Base-by-base conservation (phyloP, 1,140 invertebrate genomes). In the Aphaenogaster floridana region DNA sequence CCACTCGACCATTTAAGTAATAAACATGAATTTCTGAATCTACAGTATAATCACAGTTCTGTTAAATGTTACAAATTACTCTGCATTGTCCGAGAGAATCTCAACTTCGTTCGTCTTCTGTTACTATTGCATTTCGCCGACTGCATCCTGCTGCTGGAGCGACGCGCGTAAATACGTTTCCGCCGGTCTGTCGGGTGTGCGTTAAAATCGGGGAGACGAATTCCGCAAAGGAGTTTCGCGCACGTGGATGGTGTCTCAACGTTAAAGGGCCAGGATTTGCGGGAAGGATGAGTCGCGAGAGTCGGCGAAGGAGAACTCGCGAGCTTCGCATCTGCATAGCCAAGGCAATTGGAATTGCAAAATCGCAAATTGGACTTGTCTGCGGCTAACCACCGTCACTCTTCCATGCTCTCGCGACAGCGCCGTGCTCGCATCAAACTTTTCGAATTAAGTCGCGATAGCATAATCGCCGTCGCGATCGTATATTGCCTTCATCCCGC, bases 291-390 rank as follows among this genome's bases (percentile, higher is more conserved):
- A 86, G 42, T 34, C 52, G 54, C 63, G 78, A 86, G 42, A 84
- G 79, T 42, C 52, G 28, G n/a, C 45, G 76, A 81, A 78, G 72
- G 72, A 77, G 72, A 66, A 88, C 71, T 86, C 86, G 81, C 86
- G 81, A 68, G 79, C 76, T 69, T 77, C 87, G 86, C 86, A 93
- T 93, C 91, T 93, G 89, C 92, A 93, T 93, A 92, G 91, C 63
- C 72, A 86, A 87, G 89, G 88, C 92, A 92, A 93, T 93, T 93
- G 92, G 92, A 93, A 93, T 93, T 93, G 92, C 92, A 92, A 93
- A 93, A 93, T 93, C 90, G 89, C 86, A 93, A 93, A 93, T 93
- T 93, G 91, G 90, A 93, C 91, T 93, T 93, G 92, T 92, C 89
- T 88, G 85, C 86, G 91, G 87, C 61, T 74, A 84, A 84, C 66